Evolutionary conservation across 2,888 invertebrate species (phyloP).

Genomic region (Xylota segnis): DNA sequence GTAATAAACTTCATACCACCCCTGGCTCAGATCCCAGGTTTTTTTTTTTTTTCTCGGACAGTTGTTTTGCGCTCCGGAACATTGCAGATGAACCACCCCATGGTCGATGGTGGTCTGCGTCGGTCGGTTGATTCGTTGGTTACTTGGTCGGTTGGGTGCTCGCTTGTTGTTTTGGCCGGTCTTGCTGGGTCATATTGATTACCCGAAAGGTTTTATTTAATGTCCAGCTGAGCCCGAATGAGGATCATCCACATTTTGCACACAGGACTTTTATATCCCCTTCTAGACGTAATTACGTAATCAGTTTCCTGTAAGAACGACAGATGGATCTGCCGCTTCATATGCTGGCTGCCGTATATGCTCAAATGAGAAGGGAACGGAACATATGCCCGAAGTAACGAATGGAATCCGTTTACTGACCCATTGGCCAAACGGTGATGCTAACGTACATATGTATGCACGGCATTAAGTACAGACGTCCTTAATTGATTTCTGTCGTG

Average conservation of each 20-base stretch:
- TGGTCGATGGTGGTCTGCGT: conserved; percentile 43
- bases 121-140: conserved; percentile 68
- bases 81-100: conserved; percentile 64
- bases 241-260: conserved; percentile 56
- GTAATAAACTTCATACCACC: conserved; percentile 60
- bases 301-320: conserved; percentile 57
- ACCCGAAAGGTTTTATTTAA: conserved; percentile 73
- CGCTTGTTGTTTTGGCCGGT: conserved; percentile 13
- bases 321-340: conserved; percentile 35
- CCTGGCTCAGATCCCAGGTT: conserved; percentile 11
- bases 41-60: conserved; percentile 38
- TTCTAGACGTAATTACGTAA: conserved; percentile 69
- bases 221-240: conserved; percentile 64
- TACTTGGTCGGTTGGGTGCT: conserved; percentile 54
- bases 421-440: conserved; percentile 31
- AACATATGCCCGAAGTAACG: conserved; percentile 36
- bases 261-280: conserved; percentile 46
- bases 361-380: background rate
- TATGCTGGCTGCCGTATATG: background rate
- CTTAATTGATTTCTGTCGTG: conserved; percentile 73
- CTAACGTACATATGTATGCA: background rate
- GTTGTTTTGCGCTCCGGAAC: conserved; percentile 57
- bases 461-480: conserved; percentile 18
- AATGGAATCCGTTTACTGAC: conserved; percentile 36
- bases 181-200: conserved; percentile 70